A percentile compares a stretch with the other conserved stretches of the same genome.
These are phyloP conservation scores for Poeciliopsis turrubarensis DNA, from an alignment of 2,113 vertebrate species.

Conservation along the genomic window DNA sequence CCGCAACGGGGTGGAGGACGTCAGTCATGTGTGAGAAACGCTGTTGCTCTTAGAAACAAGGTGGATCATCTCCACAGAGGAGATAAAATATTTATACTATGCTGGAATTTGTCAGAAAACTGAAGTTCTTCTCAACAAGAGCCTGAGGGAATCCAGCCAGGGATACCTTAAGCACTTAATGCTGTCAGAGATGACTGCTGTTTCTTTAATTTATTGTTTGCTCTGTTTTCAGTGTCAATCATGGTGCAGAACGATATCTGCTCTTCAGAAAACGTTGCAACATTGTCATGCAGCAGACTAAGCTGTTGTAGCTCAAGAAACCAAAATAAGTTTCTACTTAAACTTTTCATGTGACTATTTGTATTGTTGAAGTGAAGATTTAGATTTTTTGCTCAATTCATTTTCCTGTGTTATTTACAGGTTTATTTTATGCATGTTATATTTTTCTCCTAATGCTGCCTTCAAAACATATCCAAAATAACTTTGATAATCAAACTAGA, in stretches of 20 bases:
- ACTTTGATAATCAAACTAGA: neutral
- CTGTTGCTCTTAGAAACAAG: neutral
- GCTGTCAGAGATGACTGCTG: neutral
- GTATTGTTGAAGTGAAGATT: neutral
- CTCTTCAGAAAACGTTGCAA: neutral
- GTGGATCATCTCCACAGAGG: slow-evolving; percentile 8
- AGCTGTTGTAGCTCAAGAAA: neutral
- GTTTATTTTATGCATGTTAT: neutral
- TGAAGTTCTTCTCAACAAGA: neutral
- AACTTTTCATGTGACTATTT: neutral
- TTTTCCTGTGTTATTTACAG: neutral
- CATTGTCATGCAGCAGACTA: neutral
- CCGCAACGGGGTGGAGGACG: slow-evolving; percentile 50
- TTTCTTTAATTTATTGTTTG: slow-evolving; percentile 1
- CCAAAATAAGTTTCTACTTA: neutral
- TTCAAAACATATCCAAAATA: neutral
- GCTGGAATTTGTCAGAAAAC: slow-evolving; percentile 9
- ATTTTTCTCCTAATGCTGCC: neutral
- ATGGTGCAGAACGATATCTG: neutral
- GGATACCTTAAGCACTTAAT: slow-evolving; percentile 11
- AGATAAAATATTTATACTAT: slow-evolving; percentile 30
- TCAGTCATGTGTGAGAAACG: slow-evolving; percentile 70
- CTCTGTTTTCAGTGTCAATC: neutral
- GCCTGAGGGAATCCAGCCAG: neutral
- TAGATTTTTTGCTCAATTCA: neutral